These are phyloP conservation scores for Laupala kohalensis DNA, from an alignment of 1,140 invertebrate species.

Conservation along the genomic window DNA sequence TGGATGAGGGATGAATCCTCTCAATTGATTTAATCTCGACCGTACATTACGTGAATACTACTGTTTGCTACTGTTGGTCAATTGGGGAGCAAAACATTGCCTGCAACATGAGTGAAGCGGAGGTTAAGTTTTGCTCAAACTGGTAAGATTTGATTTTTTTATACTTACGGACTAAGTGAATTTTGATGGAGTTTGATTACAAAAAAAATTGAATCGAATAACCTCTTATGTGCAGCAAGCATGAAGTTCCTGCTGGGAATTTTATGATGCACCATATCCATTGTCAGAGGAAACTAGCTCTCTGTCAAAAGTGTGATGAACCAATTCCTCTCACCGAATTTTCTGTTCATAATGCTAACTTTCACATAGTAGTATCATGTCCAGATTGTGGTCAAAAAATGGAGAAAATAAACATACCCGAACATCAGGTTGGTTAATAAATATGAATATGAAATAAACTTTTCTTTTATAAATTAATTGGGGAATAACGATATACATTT, in stretches of 20 bases:
- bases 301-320: conserved; percentile 32
- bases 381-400: conserved; percentile 27
- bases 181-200: not conserved
- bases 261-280: conserved; percentile 35
- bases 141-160: not conserved
- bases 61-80: not conserved
- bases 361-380: conserved; percentile 29
- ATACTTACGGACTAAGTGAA: not conserved
- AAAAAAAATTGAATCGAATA: not conserved
- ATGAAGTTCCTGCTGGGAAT: conserved; percentile 28
- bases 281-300: conserved; percentile 30
- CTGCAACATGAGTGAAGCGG: not conserved
- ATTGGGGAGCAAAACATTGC: not conserved
- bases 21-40: not conserved
- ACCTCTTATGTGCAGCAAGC: conserved; percentile 25
- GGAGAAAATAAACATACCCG: conserved; percentile 27
- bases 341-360: conserved; percentile 28
- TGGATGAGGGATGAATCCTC: not conserved
- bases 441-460: not conserved
- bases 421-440: conserved; percentile 29
- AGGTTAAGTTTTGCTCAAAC: conserved; percentile 4
- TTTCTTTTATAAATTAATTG: not conserved
- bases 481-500: not conserved
- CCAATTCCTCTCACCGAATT: conserved; percentile 28
- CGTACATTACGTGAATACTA: not conserved